A percentile compares a stretch with the other conserved stretches of the same genome.
These are phyloP conservation scores for Dendrolimus kikuchii DNA, from an alignment of 1,140 invertebrate genomes.

Conservation along the genomic window DNA sequence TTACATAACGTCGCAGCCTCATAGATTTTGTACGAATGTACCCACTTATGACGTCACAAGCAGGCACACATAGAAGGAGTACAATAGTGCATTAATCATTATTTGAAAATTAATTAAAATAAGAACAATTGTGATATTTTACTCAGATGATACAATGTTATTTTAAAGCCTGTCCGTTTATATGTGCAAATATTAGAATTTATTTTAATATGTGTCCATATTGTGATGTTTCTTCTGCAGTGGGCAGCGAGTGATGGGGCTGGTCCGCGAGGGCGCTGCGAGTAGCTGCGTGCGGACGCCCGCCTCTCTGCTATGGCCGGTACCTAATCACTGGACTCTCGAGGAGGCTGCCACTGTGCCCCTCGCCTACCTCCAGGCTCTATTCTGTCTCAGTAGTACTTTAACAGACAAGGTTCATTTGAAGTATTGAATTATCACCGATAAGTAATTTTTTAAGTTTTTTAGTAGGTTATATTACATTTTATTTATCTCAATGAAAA, in stretches of 20 bases:
- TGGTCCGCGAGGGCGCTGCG: slow-evolving; percentile 11
- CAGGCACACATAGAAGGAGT: no score
- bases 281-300: slow-evolving; percentile 9
- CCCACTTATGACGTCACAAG: no score
- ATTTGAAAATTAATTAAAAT: not conserved
- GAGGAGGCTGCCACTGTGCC: slow-evolving; percentile 85
- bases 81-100: no score
- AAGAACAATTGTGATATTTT: not conserved
- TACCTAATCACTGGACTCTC: slow-evolving; percentile 81
- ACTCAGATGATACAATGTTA: not conserved
- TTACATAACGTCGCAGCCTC: no score
- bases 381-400: slow-evolving; percentile 68
- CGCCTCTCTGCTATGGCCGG: slow-evolving; percentile 73
- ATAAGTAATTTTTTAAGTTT: not conserved
- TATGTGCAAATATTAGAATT: not conserved
- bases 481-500: not conserved
- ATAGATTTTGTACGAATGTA: no score
- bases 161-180: not conserved
- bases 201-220: not conserved
- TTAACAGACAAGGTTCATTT: not conserved
- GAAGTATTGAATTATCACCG: not conserved
- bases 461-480: not conserved
- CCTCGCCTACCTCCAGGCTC: slow-evolving; percentile 24
- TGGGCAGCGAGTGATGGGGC: slow-evolving; percentile 35
- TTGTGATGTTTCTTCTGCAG: slow-evolving; percentile 13